Evolutionary conservation across 2,888 invertebrate genomes (phyloP).

Genomic region (Blera fallax): DNA sequence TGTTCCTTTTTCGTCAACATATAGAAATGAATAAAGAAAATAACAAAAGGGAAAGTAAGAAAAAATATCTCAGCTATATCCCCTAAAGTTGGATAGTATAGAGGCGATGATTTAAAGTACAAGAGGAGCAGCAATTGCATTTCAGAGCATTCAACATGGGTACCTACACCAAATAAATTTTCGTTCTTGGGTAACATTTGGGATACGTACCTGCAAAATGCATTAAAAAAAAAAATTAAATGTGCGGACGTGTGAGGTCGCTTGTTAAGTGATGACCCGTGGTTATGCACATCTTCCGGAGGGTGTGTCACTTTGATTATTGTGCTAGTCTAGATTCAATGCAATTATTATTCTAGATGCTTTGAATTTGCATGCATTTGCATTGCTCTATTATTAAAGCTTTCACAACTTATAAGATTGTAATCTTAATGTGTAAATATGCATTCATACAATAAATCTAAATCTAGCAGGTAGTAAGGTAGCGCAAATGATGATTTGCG

Average conservation of each 20-base stretch:
- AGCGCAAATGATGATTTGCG: too few relatives aligned
- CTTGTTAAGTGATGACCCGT: not conserved
- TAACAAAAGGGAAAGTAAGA: not conserved
- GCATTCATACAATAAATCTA: too few relatives aligned
- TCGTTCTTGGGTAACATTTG: not conserved
- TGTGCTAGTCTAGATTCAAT: not conserved
- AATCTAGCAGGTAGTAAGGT: too few relatives aligned
- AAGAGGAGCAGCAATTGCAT: not conserved
- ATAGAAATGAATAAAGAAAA: not conserved
- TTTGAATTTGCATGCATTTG: too few relatives aligned
- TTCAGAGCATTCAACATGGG: not conserved
- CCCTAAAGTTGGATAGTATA: not conserved
- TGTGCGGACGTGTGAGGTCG: not conserved
- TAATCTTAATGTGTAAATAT: too few relatives aligned
- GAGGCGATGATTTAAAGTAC: not conserved
- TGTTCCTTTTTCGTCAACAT: not conserved
- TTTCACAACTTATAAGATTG: too few relatives aligned
- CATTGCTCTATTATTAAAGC: too few relatives aligned
- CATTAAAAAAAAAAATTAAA: not conserved
- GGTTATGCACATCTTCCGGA: not conserved
- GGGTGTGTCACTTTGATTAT: not conserved
- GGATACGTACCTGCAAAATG: not conserved
- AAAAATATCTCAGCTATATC: not conserved
- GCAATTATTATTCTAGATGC: too few relatives aligned
- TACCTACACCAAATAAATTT: not conserved